phyloP scores from a whole-genome alignment of 2,797 vertebrate genomes.

The Phylloscopus collybita region DNA sequence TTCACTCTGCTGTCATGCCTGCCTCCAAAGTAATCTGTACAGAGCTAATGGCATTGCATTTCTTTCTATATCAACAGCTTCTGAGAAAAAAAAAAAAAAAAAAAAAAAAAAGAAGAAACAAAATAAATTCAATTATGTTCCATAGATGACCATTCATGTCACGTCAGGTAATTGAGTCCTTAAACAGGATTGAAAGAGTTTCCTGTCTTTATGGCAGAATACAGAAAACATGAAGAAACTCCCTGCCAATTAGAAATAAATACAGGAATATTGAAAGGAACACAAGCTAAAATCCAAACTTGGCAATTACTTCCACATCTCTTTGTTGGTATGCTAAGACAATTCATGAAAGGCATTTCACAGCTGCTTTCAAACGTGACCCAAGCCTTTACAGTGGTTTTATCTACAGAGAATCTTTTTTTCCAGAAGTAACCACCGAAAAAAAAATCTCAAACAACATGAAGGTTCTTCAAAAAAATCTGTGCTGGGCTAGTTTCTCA shows the following conservation, averaged over 20 bases:
- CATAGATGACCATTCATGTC: neutral
- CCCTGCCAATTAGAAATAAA: neutral
- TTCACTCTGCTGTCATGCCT: neutral
- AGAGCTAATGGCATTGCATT: neutral
- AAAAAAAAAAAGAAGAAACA: neutral
- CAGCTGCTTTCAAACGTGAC: neutral
- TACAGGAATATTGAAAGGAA: neutral
- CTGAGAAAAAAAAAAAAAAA: neutral
- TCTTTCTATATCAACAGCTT: neutral
- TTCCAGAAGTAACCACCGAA: neutral
- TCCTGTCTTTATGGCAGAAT: neutral
- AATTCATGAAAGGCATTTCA: neutral
- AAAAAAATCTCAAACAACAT: neutral
- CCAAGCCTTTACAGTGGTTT: neutral
- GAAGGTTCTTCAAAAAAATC: neutral
- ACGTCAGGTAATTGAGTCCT: neutral
- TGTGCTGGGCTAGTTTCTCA: neutral
- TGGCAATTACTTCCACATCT: neutral
- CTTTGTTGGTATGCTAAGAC: neutral
- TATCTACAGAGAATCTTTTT: neutral
- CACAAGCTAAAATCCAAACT: neutral
- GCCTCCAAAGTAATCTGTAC: neutral
- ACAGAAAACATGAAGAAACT: neutral
- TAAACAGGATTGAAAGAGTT: neutral
- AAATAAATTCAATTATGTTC: neutral